phyloP scores from a whole-genome alignment of 2,113 vertebrate species.

The Oncorhynchus keta region DNA sequence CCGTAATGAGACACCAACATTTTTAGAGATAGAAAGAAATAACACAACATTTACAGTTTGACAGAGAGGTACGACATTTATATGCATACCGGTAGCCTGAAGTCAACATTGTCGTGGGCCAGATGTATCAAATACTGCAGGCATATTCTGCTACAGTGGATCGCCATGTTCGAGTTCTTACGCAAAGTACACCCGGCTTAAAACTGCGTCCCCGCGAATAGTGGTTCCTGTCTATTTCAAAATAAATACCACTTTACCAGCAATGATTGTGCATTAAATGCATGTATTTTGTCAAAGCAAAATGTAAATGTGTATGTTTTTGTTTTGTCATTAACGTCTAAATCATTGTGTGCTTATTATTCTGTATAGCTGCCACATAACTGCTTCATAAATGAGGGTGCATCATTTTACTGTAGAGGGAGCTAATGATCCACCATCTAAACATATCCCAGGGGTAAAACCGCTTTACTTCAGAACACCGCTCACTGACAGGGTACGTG shows the following conservation, averaged over 20 bases:
- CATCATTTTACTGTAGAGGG: too few relatives aligned
- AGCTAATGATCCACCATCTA: background rate
- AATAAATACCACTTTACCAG: too few relatives aligned
- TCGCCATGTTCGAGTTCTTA: slow-evolving; percentile 75
- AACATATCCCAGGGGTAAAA: slow-evolving; percentile 51
- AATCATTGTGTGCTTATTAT: background rate
- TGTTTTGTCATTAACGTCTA: background rate
- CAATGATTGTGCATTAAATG: too few relatives aligned
- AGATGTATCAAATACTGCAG: slow-evolving; percentile 83
- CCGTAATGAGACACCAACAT: too few relatives aligned
- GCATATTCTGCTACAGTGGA: slow-evolving; percentile 32
- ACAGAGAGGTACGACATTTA: too few relatives aligned
- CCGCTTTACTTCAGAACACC: slow-evolving; percentile 45
- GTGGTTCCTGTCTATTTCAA: background rate
- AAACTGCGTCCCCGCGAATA: slow-evolving; percentile 20
- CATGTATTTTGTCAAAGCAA: too few relatives aligned
- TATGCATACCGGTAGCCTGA: slow-evolving; percentile 86
- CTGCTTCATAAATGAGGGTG: too few relatives aligned
- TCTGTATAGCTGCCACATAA: too few relatives aligned
- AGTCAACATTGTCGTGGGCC: slow-evolving; percentile 91
- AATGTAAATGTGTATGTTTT: too few relatives aligned
- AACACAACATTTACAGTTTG: too few relatives aligned
- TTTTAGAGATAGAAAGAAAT: too few relatives aligned
- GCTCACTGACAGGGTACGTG: slow-evolving; percentile 1
- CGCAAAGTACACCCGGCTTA: slow-evolving; percentile 56